phyloP scores from a whole-genome alignment of 2,113 vertebrate species.

The Megaptera novaeangliae region DNA sequence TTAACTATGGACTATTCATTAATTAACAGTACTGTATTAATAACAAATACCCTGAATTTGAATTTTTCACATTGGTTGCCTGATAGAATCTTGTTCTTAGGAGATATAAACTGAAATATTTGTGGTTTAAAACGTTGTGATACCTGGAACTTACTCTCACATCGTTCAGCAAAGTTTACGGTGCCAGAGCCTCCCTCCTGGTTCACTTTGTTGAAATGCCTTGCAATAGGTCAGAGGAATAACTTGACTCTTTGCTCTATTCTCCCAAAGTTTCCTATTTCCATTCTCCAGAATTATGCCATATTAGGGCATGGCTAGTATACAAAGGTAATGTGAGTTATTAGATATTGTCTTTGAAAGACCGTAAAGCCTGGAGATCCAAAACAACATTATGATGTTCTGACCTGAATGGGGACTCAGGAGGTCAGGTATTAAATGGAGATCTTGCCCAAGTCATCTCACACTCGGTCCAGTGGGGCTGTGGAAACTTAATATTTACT shows the following conservation, averaged over 20 bases:
- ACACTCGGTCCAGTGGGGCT: background rate
- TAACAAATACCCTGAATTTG: background rate
- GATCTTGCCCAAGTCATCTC: background rate
- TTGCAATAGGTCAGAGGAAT: background rate
- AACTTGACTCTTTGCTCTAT: background rate
- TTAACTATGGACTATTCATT: background rate
- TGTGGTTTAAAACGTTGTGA: background rate
- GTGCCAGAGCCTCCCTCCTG: background rate
- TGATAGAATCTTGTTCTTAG: background rate
- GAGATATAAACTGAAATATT: background rate
- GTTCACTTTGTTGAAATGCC: background rate
- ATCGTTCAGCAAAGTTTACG: background rate
- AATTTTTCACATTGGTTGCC: background rate
- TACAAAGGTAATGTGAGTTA: background rate
- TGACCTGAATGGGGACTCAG: background rate
- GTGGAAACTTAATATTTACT: background rate
- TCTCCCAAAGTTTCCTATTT: background rate
- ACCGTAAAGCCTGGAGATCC: background rate
- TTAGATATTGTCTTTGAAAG: background rate
- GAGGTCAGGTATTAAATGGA: background rate
- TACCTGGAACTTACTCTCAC: background rate
- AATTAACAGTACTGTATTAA: background rate
- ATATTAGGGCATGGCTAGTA: fast-evolving
- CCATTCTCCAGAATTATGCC: background rate
- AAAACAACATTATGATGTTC: background rate